phyloP scores from a whole-genome alignment of 2,888 invertebrate genomes.

The Cosmopolites sordidus region DNA sequence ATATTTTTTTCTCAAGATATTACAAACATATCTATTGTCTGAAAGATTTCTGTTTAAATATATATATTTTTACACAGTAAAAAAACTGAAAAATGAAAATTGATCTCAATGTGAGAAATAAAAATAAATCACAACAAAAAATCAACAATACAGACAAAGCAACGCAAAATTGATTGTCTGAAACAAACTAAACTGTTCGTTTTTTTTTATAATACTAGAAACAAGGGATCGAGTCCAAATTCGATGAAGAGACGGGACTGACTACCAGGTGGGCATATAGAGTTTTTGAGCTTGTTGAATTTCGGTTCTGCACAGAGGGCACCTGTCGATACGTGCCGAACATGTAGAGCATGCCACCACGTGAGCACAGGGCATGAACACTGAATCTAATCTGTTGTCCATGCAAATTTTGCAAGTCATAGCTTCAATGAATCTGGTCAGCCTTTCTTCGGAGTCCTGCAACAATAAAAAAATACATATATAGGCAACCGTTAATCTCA shows the following conservation, averaged over 20 bases:
- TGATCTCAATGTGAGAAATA: slow-evolving; percentile 21
- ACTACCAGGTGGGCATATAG: slow-evolving; percentile 55
- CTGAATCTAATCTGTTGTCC: slow-evolving; percentile 77
- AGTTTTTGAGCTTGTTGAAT: slow-evolving; percentile 68
- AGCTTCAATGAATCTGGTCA: slow-evolving; percentile 58
- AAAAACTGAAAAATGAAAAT: slow-evolving; percentile 5
- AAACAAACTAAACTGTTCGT: too few species aligned
- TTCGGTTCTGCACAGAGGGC: slow-evolving; percentile 70
- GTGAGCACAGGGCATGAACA: slow-evolving; percentile 86
- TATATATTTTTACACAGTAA: slow-evolving; percentile 20
- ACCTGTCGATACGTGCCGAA: slow-evolving; percentile 67
- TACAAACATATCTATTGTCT: slow-evolving; percentile 26
- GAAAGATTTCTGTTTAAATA: slow-evolving; percentile 1
- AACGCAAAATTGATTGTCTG: slow-evolving; percentile 3
- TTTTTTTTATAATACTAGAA: slow-evolving; percentile 2
- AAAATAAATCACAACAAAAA: background rate
- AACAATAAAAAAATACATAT: slow-evolving; percentile 29
- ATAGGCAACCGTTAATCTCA: too few species aligned
- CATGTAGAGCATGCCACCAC: slow-evolving; percentile 76
- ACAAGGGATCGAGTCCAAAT: background rate
- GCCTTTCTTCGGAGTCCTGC: slow-evolving; percentile 54
- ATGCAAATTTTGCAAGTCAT: slow-evolving; percentile 85
- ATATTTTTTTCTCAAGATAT: slow-evolving; percentile 16
- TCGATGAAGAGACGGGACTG: too few species aligned
- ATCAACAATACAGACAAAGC: background rate